A percentile compares a stretch with the other conserved stretches of the same genome.
These are phyloP conservation scores for Erinaceus europaeus DNA, from an alignment of 2,113 vertebrate genomes.

Conservation along the genomic window DNA sequence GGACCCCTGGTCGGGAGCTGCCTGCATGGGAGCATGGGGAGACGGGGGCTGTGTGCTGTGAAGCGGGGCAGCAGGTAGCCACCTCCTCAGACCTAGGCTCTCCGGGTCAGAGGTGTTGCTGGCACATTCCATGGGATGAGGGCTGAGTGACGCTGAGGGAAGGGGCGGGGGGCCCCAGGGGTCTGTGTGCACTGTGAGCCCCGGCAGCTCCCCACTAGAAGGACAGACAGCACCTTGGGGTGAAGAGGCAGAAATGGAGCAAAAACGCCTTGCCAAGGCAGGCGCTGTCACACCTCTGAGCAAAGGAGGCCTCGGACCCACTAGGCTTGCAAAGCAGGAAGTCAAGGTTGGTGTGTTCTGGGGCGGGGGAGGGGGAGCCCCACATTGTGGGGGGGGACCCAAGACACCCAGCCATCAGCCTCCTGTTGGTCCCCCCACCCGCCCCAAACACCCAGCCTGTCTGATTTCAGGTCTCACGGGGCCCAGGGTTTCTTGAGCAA, in stretches of 20 bases:
- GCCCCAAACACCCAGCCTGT: background rate
- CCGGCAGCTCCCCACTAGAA: too few species aligned
- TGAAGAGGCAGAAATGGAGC: background rate
- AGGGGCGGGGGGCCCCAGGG: background rate
- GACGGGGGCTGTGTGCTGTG: background rate
- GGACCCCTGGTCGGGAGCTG: background rate
- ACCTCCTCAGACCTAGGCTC: background rate
- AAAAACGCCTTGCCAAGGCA: background rate
- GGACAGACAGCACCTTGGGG: too few species aligned
- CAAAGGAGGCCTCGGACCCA: too few species aligned
- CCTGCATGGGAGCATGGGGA: background rate
- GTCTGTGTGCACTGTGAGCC: background rate
- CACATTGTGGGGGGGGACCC: background rate
- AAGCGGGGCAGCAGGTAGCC: background rate
- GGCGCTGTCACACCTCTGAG: too few species aligned
- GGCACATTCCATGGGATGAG: background rate
- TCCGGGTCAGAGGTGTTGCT: background rate
- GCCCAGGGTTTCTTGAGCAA: background rate
- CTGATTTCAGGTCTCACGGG: background rate
- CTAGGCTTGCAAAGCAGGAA: too few species aligned
- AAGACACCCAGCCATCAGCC: accelerated
- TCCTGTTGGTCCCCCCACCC: background rate
- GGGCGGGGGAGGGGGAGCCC: too few species aligned
- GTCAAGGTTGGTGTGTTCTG: too few species aligned
- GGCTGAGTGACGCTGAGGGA: accelerated